Conservation (phyloP, 2,113 vertebrate genomes). For the Lucifuga dentata region DNA sequence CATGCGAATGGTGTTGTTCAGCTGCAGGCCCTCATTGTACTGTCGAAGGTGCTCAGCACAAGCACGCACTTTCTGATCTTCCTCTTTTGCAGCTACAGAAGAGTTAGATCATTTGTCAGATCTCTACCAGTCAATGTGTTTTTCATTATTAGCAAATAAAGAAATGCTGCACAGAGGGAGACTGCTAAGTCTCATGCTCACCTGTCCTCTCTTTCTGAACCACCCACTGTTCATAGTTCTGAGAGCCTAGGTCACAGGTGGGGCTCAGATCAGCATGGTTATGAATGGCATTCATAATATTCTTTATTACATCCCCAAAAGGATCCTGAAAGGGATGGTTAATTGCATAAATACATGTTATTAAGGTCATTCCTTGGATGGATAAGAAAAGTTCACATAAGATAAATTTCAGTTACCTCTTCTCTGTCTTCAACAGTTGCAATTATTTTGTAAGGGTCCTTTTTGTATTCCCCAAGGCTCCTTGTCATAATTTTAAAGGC, state of each 20-base stretch:
- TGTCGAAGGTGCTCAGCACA: conserved; percentile 92
- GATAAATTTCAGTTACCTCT: conserved; percentile 81
- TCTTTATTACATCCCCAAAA: conserved; percentile 89
- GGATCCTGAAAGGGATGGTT: conserved; percentile 86
- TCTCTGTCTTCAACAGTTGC: conserved; percentile 84
- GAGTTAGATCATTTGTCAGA: conserved; percentile 18
- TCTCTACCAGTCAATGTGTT: not conserved
- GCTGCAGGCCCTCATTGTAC: conserved; percentile 92
- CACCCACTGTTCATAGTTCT: conserved; percentile 94
- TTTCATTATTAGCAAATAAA: not conserved
- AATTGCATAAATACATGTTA: not conserved
- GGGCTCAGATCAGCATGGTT: conserved; percentile 83
- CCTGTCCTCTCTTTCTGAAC: conserved; percentile 88
- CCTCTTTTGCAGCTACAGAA: conserved; percentile 88
- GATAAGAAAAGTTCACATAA: not conserved
- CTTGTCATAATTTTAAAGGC: conserved; percentile 91
- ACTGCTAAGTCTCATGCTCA: conserved; percentile 62
- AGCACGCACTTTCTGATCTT: conserved; percentile 87
- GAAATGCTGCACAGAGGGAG: not conserved
- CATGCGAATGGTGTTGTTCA: conserved; percentile 93
- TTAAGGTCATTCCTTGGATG: not conserved
- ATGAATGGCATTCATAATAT: conserved; percentile 92
- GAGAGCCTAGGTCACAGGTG: conserved; percentile 88
- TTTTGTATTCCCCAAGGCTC: conserved; percentile 79
- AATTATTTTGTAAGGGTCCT: conserved; percentile 86